Evolutionary conservation across 2,888 invertebrate genomes (phyloP).

Genomic region (Agonum fuliginosum): DNA sequence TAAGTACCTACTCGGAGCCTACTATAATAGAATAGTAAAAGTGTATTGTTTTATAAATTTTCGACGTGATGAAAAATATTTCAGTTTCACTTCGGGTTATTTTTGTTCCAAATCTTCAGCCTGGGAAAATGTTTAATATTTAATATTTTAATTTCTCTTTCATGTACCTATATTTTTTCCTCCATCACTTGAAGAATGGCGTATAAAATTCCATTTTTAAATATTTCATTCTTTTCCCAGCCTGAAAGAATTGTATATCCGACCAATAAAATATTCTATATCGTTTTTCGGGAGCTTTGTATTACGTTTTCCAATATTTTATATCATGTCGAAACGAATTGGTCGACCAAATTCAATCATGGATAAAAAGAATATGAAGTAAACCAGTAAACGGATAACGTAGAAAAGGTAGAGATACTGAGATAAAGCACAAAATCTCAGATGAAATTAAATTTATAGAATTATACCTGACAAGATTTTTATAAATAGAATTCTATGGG

Average conservation of each 20-base stretch:
- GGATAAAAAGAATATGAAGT: constrained; percentile 46
- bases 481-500: neutral
- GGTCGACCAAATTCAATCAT: constrained; percentile 43
- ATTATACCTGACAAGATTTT: neutral
- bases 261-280: constrained; percentile 12
- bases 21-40: no score
- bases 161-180: neutral
- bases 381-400: constrained; percentile 6
- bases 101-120: no score
- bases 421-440: constrained; percentile 32
- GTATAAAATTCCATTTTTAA: constrained; percentile 4
- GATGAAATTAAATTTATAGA: constrained; percentile 25
- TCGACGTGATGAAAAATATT: no score
- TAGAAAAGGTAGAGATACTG: constrained; percentile 1
- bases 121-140: constrained; percentile 16
- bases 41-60: no score
- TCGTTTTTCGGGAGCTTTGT: neutral
- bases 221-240: constrained; percentile 14
- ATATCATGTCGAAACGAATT: constrained; percentile 23
- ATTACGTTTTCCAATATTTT: constrained; percentile 33
- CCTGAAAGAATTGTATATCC: constrained; percentile 4
- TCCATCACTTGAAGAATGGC: neutral
- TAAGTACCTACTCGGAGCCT: no score
- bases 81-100: no score
- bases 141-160: constrained; percentile 29